Conservation (phyloP, 2,113 vertebrate genomes). For the Bujurquina vittata region DNA sequence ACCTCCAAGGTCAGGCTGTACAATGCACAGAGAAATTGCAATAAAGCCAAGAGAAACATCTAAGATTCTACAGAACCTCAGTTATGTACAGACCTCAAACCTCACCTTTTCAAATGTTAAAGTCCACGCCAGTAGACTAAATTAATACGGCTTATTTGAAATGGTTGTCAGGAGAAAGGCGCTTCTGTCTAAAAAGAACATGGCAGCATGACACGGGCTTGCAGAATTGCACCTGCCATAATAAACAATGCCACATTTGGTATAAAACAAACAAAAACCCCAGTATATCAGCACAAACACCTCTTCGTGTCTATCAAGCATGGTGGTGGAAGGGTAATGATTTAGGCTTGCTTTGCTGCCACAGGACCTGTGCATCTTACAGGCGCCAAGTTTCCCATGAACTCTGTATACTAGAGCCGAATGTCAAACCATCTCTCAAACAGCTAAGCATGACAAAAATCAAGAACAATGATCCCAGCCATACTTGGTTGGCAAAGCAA, state of each 20-base stretch:
- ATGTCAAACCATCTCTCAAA: too few relatives aligned
- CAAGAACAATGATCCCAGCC: neutral
- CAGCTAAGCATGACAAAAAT: neutral
- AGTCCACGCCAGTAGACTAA: neutral
- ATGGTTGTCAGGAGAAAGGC: neutral
- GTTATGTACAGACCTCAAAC: neutral
- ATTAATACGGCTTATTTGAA: neutral
- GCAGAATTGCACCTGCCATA: neutral
- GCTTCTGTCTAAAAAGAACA: neutral
- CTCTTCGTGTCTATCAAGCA: neutral
- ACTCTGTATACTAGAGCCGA: neutral
- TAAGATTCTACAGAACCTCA: neutral
- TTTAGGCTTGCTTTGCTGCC: neutral
- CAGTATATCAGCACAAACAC: neutral
- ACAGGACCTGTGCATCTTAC: neutral
- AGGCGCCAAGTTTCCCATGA: neutral
- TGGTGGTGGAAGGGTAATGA: neutral
- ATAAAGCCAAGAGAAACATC: too few relatives aligned
- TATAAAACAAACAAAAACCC: neutral
- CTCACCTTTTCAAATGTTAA: neutral
- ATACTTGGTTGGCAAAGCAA: neutral
- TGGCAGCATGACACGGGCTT: neutral
- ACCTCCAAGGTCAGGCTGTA: too few relatives aligned
- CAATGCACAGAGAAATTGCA: too few relatives aligned
- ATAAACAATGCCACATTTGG: neutral